Evolutionary conservation across 2,113 vertebrate genomes (phyloP).

Genomic region (Thomomys bottae): DNA sequence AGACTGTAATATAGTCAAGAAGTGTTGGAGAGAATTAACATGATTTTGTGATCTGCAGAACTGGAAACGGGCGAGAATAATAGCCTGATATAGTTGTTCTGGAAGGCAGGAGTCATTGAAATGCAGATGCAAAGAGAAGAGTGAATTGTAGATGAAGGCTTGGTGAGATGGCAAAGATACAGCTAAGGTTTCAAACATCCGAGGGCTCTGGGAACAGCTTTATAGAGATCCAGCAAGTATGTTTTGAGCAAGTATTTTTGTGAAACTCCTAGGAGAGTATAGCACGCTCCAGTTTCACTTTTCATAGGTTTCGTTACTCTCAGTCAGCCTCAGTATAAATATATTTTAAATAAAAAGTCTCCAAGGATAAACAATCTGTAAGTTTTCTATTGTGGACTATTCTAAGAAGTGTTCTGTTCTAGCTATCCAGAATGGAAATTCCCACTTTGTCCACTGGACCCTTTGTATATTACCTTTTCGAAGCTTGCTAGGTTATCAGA

Average conservation of each 20-base stretch:
- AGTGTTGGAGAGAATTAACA: not conserved
- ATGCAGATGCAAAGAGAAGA: not conserved
- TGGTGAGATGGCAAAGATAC: not conserved
- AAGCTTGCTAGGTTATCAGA: no score
- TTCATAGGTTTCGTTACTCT: not conserved
- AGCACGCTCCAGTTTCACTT: no score
- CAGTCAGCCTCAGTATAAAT: not conserved
- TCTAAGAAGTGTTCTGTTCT: not conserved
- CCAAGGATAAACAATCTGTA: not conserved
- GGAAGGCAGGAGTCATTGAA: not conserved
- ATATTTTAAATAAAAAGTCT: not conserved
- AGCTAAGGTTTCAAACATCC: not conserved
- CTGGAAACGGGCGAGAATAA: not conserved
- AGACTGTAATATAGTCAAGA: not conserved
- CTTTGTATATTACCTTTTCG: not conserved
- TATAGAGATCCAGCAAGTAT: not conserved
- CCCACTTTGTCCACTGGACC: no score
- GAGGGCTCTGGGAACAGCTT: not conserved
- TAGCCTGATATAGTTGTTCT: fast-evolving
- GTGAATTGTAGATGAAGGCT: not conserved
- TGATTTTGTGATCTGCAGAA: not conserved
- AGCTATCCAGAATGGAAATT: not conserved
- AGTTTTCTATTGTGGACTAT: not conserved
- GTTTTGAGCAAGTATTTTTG: not conserved
- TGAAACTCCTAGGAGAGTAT: not conserved